phyloP scores from a whole-genome alignment of 2,888 invertebrate species.

The Aphidius colemani region DNA sequence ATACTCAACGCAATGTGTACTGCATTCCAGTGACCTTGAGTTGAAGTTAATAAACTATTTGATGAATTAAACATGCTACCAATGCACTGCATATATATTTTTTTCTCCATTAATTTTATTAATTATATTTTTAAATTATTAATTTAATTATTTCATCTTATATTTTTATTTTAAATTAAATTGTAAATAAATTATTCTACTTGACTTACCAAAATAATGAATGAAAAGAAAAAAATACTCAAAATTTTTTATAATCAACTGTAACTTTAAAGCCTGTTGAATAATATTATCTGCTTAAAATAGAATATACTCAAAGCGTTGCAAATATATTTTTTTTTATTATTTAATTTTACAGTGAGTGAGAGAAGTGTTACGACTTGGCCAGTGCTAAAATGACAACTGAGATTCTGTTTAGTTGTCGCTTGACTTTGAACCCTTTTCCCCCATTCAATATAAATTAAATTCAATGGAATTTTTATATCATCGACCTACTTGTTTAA shows the following conservation, averaged over 20 bases:
- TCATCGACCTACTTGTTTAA: conserved; percentile 7
- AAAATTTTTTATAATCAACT: background rate
- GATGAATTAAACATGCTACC: too few relatives aligned
- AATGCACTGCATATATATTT: too few relatives aligned
- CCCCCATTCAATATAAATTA: conserved; percentile 24
- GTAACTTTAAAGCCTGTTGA: background rate
- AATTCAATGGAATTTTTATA: conserved; percentile 11
- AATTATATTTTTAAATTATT: background rate
- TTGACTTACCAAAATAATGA: background rate
- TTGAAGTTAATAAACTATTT: too few relatives aligned
- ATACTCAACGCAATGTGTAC: too few relatives aligned
- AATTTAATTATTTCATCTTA: too few relatives aligned
- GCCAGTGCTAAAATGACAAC: conserved; percentile 40
- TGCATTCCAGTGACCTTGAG: too few relatives aligned
- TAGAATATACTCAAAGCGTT: conserved; percentile 18
- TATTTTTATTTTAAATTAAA: too few relatives aligned
- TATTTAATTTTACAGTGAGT: too few relatives aligned
- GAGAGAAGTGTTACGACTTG: conserved; percentile 29
- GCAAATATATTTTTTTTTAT: background rate
- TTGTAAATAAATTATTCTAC: background rate
- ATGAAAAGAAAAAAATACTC: background rate
- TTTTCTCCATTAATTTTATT: too few relatives aligned
- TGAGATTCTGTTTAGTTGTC: conserved; percentile 38
- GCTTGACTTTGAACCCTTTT: conserved; percentile 51
- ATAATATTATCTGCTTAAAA: conserved; percentile 9